phyloP scores from a whole-genome alignment of 2,888 invertebrate species.

The Xylophagus ater region DNA sequence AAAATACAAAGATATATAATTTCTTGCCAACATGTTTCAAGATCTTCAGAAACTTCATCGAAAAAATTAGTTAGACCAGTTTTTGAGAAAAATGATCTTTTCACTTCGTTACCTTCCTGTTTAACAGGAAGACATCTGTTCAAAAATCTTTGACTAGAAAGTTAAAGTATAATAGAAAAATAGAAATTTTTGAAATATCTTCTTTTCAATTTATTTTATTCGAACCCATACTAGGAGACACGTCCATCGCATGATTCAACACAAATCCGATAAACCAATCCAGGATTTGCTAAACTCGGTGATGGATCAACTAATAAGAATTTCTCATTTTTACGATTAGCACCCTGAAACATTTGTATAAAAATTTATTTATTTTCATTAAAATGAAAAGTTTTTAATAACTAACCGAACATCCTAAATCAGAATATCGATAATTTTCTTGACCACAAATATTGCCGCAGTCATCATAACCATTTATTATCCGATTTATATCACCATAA shows the following conservation, averaged over 20 bases:
- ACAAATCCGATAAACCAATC: constrained; percentile 26
- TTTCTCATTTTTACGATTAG: constrained; percentile 20
- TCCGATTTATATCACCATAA: constrained; percentile 46
- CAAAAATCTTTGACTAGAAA: constrained; percentile 41
- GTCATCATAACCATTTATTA: constrained; percentile 51
- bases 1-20: constrained; percentile 48
- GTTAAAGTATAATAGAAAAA: constrained; percentile 6
- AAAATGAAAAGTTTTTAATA: constrained; percentile 28
- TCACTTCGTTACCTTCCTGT: constrained; percentile 24
- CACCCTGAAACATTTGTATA: constrained; percentile 13
- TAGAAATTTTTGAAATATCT: constrained; percentile 3
- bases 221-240: constrained; percentile 28
- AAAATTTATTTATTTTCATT: constrained; percentile 19
- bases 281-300: constrained; percentile 1
- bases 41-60: constrained; percentile 50
- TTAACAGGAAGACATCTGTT: constrained; percentile 45
- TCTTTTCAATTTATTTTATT: constrained; percentile 3
- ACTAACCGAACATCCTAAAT: constrained; percentile 32
- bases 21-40: constrained; percentile 47
- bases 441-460: constrained; percentile 53
- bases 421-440: constrained; percentile 19
- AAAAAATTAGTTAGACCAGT: constrained; percentile 44
- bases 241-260: constrained; percentile 27
- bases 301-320: constrained; percentile 27
- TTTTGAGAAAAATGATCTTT: constrained; percentile 39